These are phyloP conservation scores for Gymnocheta viridis DNA, from an alignment of 2,888 invertebrate genomes.

Conservation along the genomic window DNA sequence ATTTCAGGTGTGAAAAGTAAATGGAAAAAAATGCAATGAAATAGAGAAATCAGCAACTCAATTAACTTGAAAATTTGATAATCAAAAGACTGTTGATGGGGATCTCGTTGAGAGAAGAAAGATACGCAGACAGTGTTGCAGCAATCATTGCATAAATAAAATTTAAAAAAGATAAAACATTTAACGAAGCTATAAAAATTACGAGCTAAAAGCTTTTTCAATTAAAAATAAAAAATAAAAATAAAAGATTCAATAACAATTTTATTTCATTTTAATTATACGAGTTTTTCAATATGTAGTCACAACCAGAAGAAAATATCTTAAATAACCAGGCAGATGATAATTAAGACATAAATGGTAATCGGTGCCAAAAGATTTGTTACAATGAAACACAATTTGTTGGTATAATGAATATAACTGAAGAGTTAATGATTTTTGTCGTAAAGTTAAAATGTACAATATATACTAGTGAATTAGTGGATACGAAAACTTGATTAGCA, in stretches of 20 bases:
- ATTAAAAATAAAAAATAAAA: slow-evolving; percentile 16
- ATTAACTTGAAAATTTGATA: slow-evolving; percentile 48
- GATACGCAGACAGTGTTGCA: neutral
- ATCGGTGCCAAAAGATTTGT: slow-evolving; percentile 59
- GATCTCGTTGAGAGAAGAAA: neutral
- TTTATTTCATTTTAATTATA: slow-evolving; percentile 36
- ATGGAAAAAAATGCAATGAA: neutral
- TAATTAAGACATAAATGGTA: slow-evolving; percentile 62
- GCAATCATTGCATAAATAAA: slow-evolving; percentile 54
- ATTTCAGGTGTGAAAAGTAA: slow-evolving; percentile 49
- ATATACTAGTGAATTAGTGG: neutral
- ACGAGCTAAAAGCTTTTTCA: slow-evolving; percentile 65
- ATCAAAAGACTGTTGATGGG: neutral
- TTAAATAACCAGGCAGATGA: slow-evolving; percentile 4
- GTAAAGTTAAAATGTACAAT: neutral
- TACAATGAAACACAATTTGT: slow-evolving; percentile 53
- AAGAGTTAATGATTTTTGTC: neutral
- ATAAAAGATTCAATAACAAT: slow-evolving; percentile 44
- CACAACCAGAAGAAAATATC: slow-evolving; percentile 7
- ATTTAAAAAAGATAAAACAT: slow-evolving; percentile 59
- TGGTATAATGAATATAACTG: neutral
- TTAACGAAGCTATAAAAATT: slow-evolving; percentile 66
- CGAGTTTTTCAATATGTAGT: slow-evolving; percentile 15
- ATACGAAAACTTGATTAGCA: neutral
- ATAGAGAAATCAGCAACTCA: slow-evolving; percentile 35